Evolutionary conservation across 2,888 invertebrate genomes (phyloP).

Genomic region (Agrotis exclamationis): DNA sequence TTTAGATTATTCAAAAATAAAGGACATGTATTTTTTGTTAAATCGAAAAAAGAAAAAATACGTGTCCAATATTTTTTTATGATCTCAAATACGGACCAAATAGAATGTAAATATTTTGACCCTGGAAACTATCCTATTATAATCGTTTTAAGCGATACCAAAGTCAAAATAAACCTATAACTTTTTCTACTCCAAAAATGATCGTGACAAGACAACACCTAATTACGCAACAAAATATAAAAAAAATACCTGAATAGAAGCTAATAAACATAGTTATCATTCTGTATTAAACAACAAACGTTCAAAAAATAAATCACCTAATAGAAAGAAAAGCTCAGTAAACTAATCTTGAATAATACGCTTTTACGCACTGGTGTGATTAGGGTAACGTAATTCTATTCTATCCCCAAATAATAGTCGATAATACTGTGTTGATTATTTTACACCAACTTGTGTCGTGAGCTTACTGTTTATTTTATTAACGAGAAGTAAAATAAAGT

Average conservation of each 20-base stretch:
- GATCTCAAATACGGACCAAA: too few relatives aligned
- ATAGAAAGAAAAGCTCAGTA: slow-evolving; percentile 33
- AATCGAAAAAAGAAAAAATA: too few relatives aligned
- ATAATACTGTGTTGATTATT: slow-evolving; percentile 74
- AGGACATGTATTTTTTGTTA: too few relatives aligned
- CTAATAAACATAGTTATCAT: slow-evolving; percentile 19
- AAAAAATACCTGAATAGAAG: background rate
- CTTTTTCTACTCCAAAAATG: background rate
- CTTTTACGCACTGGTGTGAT: slow-evolving; percentile 74
- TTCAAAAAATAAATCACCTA: slow-evolving; percentile 10
- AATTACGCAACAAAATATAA: background rate
- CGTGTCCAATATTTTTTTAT: too few relatives aligned
- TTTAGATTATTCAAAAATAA: too few relatives aligned
- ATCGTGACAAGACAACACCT: background rate
- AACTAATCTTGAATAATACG: slow-evolving; percentile 74
- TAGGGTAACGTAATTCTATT: slow-evolving; percentile 77
- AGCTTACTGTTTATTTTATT: slow-evolving; percentile 54
- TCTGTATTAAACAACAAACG: slow-evolving; percentile 29
- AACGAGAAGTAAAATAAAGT: slow-evolving; percentile 38
- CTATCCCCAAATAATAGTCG: slow-evolving; percentile 77
- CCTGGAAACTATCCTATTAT: too few relatives aligned
- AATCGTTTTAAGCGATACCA: too few relatives aligned
- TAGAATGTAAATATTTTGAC: too few relatives aligned
- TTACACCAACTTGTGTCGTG: slow-evolving; percentile 54
- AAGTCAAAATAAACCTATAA: background rate